phyloP scores from a whole-genome alignment of 2,797 vertebrate genomes.

The Apodemus agrarius region DNA sequence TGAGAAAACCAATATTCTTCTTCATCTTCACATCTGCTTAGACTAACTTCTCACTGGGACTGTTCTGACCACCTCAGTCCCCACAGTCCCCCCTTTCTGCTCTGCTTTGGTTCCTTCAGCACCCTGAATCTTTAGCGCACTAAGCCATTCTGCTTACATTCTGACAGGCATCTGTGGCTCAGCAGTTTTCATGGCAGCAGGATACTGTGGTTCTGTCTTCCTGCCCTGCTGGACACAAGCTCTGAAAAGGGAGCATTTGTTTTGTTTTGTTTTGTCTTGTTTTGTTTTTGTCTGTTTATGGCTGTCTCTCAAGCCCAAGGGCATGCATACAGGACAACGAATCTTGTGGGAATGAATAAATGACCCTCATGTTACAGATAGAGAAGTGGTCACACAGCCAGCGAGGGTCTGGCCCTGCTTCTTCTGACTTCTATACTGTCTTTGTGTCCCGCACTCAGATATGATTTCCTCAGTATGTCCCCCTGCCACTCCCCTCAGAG shows the following conservation, averaged over 20 bases:
- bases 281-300: background rate
- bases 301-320: background rate
- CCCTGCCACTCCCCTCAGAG: background rate
- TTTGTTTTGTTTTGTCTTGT: no score
- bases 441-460: background rate
- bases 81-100: no score
- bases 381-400: background rate
- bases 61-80: no score
- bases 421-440: background rate
- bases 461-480: background rate
- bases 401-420: background rate
- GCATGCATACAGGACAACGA: background rate
- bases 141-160: background rate
- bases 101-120: background rate
- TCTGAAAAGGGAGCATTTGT: background rate
- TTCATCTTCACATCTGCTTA: background rate
- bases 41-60: background rate
- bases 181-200: background rate
- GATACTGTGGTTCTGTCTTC: background rate
- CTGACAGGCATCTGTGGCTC: background rate
- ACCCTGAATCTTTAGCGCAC: background rate
- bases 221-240: background rate
- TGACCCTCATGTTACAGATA: background rate
- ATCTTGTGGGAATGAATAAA: background rate
- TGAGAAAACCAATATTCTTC: background rate